Percentiles rank a stretch among this genome's conserved stretches.
Evolutionary conservation across 1,140 invertebrate genomes (phyloP).

Genomic region (Popillia japonica): DNA sequence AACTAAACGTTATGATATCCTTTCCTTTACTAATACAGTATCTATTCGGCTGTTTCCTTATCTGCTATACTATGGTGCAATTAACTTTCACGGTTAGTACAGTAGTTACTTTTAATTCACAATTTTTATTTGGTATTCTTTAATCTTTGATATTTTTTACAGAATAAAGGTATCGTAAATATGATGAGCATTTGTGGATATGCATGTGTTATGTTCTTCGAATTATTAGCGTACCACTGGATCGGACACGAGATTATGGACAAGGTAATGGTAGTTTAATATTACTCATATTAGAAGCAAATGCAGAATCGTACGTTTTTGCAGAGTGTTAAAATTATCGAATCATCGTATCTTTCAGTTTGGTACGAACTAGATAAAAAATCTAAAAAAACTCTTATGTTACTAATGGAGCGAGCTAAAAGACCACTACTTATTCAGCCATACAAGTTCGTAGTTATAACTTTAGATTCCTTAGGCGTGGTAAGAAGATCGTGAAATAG

Average conservation of each 20-base stretch:
- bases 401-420: constrained; percentile 25
- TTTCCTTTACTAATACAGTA: not conserved
- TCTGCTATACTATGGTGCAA: not conserved
- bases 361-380: not conserved
- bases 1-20: not conserved
- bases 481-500: not conserved
- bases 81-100: not conserved
- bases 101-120: not conserved
- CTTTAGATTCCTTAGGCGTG: constrained; percentile 15
- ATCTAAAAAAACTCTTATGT: not conserved
- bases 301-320: not conserved
- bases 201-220: constrained; percentile 1
- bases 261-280: not conserved
- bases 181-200: not conserved
- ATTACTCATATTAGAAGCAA: not conserved
- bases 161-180: not conserved
- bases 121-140: too few relatives aligned
- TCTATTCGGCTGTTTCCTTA: not conserved
- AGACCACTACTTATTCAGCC: not conserved
- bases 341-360: constrained; percentile 5
- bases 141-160: not conserved
- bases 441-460: not conserved
- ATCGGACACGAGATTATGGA: constrained; percentile 8
- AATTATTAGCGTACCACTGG: constrained; percentile 3
- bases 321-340: constrained; percentile 20